These are phyloP conservation scores for Nothoprocta pentlandii DNA, from an alignment of 2,113 vertebrate genomes.

Conservation along the genomic window DNA sequence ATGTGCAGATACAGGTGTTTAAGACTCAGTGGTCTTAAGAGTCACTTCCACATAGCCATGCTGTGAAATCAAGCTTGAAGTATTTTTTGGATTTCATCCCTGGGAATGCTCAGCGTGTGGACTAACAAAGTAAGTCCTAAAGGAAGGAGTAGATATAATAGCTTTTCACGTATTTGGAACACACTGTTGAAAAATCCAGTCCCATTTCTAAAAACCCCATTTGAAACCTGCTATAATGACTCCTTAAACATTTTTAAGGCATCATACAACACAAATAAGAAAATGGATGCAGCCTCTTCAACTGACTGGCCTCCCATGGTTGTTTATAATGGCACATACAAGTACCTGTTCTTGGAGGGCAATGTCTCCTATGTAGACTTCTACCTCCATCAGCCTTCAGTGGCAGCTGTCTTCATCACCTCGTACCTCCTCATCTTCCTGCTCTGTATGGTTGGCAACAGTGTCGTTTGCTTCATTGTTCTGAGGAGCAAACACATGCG, in stretches of 20 bases:
- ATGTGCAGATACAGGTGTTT: background rate
- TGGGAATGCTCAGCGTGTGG: background rate
- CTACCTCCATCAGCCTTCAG: constrained; percentile 87
- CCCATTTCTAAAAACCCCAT: too few species aligned
- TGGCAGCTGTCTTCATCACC: constrained; percentile 88
- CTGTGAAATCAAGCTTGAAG: background rate
- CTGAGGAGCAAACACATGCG: constrained; percentile 88
- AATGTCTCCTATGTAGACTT: constrained; percentile 91
- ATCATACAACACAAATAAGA: constrained; percentile 75
- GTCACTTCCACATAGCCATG: background rate
- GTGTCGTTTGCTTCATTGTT: constrained; percentile 89
- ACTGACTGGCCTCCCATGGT: background rate
- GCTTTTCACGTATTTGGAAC: background rate
- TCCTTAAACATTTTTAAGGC: constrained; percentile 1
- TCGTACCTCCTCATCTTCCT: constrained; percentile 95
- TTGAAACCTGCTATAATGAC: background rate
- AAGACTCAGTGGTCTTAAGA: background rate
- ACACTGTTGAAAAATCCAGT: background rate
- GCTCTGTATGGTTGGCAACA: constrained; percentile 92
- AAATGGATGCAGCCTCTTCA: constrained; percentile 74
- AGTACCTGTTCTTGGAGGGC: constrained; percentile 37
- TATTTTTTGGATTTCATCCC: background rate
- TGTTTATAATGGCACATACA: constrained; percentile 6
- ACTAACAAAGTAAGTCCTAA: background rate
- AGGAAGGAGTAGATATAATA: rapidly evolving